Percentiles rank a stretch among this genome's conserved stretches.
Conservation (phyloP, 2,113 vertebrate species). For the Hyla sarda region DNA sequence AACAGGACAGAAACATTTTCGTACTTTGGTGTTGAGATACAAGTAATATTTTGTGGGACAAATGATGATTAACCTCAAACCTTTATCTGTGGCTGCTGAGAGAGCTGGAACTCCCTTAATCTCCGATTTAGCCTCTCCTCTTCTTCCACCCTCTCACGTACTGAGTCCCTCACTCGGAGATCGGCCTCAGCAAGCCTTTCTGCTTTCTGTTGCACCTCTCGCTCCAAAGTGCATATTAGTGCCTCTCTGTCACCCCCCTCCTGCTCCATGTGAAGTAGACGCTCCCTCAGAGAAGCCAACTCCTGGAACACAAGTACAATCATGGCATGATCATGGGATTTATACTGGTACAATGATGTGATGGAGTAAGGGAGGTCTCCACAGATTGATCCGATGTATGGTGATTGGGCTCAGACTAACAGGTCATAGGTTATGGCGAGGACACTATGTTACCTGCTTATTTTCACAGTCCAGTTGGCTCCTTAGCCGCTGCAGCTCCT, state of each 20-base stretch:
- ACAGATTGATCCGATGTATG: not conserved
- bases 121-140: conserved; percentile 79
- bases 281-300: conserved; percentile 74
- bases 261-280: conserved; percentile 76
- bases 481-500: conserved; percentile 79
- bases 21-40: too few species aligned
- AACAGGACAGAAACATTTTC: too few species aligned
- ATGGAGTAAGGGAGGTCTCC: not conserved
- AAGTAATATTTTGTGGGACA: not conserved
- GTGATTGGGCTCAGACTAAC: not conserved
- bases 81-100: conserved; percentile 81
- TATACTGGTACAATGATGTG: not conserved
- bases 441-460: conserved; percentile 74
- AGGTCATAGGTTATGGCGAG: not conserved
- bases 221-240: conserved; percentile 72
- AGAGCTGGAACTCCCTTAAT: conserved; percentile 83
- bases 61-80: conserved; percentile 68
- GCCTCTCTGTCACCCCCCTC: conserved; percentile 76
- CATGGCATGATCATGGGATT: not conserved
- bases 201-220: conserved; percentile 81
- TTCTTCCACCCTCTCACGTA: conserved; percentile 75
- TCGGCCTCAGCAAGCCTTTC: conserved; percentile 77
- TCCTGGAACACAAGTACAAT: conserved; percentile 68
- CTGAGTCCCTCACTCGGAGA: conserved; percentile 80
- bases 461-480: conserved; percentile 71